Conservation (phyloP, 2,797 vertebrate species). For the Capromys pilorides region DNA sequence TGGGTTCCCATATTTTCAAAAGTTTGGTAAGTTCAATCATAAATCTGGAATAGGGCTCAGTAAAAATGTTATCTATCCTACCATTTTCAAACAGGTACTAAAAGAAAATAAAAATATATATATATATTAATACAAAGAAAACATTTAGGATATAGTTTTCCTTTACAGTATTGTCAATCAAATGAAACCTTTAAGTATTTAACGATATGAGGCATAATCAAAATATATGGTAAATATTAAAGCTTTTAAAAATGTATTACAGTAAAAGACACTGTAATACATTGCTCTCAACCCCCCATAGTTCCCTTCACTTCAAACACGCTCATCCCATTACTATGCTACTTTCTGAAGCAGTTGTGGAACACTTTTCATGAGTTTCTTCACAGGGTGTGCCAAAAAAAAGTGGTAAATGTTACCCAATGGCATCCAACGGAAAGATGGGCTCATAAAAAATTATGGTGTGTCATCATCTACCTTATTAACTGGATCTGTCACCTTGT, state of each 20-base stretch:
- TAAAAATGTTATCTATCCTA: slow-evolving; percentile 99
- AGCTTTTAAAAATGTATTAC: background rate
- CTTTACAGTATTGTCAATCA: background rate
- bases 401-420: background rate
- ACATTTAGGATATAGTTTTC: background rate
- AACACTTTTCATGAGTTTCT: background rate
- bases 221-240: background rate
- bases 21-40: slow-evolving; percentile 94
- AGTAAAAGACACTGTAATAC: background rate
- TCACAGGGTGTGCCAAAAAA: too few relatives aligned
- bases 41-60: slow-evolving; percentile 97
- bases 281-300: background rate
- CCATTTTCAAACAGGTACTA: slow-evolving; percentile 98
- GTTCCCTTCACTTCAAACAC: background rate
- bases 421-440: background rate
- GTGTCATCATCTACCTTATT: background rate
- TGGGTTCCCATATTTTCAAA: slow-evolving; percentile 93
- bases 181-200: slow-evolving; percentile 9
- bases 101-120: slow-evolving; percentile 80
- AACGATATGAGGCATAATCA: background rate
- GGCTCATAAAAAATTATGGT: background rate
- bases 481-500: background rate
- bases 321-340: background rate
- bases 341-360: background rate
- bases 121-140: slow-evolving; percentile 68